Evolutionary conservation across 2,888 invertebrate genomes (phyloP).

Genomic region (Acanthococcus lagerstroemiae): DNA sequence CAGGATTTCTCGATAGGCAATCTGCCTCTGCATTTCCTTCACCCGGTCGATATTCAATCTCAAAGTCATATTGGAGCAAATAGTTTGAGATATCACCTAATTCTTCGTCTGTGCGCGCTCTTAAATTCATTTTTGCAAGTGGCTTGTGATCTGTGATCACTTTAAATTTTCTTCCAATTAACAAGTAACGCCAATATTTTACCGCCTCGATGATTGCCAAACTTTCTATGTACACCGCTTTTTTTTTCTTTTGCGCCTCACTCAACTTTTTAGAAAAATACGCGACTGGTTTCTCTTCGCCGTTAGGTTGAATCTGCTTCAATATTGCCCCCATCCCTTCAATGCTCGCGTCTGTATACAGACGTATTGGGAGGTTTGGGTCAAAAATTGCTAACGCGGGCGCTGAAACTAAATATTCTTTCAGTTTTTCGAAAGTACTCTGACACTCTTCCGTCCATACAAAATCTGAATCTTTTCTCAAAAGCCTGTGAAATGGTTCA

Average conservation of each 20-base stretch:
- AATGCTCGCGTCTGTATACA: conserved; percentile 35
- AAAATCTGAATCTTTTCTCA: conserved; percentile 32
- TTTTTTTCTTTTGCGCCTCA: neutral
- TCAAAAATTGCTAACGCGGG: conserved; percentile 34
- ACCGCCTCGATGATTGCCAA: neutral
- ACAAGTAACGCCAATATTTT: neutral
- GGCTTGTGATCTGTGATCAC: neutral
- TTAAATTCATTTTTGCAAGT: neutral
- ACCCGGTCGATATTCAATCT: neutral
- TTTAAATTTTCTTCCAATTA: neutral
- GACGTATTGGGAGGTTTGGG: too few relatives aligned
- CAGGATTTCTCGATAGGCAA: neutral
- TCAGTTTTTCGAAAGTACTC: conserved; percentile 25
- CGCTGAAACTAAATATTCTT: conserved; percentile 25
- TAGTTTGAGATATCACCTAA: neutral
- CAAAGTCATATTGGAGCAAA: neutral
- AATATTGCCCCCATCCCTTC: too few relatives aligned
- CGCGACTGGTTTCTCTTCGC: too few relatives aligned
- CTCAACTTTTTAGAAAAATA: too few relatives aligned
- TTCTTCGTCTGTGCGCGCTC: neutral
- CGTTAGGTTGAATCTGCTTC: too few relatives aligned
- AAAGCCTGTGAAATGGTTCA: conserved; percentile 21
- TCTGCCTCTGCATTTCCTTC: neutral
- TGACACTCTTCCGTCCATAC: conserved; percentile 34
- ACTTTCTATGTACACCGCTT: neutral